A percentile compares a stretch with the other conserved stretches of the same genome.
phyloP scores from a whole-genome alignment of 2,888 invertebrate species.

The Drosophila recens region DNA sequence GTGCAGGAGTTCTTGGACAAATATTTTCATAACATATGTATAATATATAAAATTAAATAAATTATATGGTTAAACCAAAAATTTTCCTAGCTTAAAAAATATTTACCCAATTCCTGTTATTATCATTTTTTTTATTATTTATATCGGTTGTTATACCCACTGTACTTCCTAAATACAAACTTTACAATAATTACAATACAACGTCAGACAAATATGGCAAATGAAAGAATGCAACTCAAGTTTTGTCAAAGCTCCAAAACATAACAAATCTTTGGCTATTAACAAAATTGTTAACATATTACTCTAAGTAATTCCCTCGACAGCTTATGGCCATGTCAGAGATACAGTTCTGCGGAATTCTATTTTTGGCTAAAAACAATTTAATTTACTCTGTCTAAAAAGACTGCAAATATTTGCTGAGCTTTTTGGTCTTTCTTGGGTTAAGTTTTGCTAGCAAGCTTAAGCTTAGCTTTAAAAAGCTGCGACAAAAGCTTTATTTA shows the following conservation, averaged over 20 bases:
- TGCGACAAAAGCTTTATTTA: not conserved
- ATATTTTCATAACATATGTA: no score
- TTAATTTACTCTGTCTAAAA: conserved; percentile 14
- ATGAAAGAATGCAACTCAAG: not conserved
- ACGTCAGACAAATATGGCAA: conserved; percentile 2
- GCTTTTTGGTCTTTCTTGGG: conserved; percentile 5
- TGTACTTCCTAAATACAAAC: not conserved
- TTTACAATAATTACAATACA: not conserved
- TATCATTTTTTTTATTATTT: no score
- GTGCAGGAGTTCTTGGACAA: no score
- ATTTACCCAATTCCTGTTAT: not conserved
- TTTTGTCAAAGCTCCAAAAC: conserved; percentile 2
- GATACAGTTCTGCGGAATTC: not conserved
- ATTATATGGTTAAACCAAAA: no score
- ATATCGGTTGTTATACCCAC: not conserved
- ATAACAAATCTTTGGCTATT: not conserved
- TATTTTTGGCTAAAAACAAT: conserved; percentile 19
- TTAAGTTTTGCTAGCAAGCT: conserved; percentile 16
- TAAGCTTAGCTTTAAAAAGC: conserved; percentile 26
- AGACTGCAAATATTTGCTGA: not conserved
- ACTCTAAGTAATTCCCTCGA: conserved; percentile 13
- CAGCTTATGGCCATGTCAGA: conserved; percentile 1
- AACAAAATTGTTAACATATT: conserved; percentile 21
- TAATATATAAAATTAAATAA: no score
- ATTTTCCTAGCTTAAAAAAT: no score